Percentiles rank a stretch among this genome's conserved stretches.
phyloP scores from a whole-genome alignment of 2,797 vertebrate genomes.

The Labeo calbasu region DNA sequence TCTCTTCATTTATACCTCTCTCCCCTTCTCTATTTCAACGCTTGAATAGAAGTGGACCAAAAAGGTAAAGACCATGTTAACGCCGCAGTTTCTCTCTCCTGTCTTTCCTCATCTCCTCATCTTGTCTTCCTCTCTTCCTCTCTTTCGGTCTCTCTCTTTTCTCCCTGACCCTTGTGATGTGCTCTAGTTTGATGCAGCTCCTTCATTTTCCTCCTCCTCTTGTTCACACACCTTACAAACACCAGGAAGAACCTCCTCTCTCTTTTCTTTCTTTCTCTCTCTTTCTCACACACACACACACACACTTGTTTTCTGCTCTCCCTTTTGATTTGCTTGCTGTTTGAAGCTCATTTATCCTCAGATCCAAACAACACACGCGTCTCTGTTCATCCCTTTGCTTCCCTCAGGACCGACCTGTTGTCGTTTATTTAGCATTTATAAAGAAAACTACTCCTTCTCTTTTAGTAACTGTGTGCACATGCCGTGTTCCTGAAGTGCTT shows the following conservation, averaged over 20 bases:
- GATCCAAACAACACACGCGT: slow-evolving; percentile 52
- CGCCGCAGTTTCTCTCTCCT: slow-evolving; percentile 81
- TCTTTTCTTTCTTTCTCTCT: slow-evolving; percentile 39
- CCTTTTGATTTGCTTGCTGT: slow-evolving; percentile 59
- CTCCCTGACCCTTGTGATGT: slow-evolving; percentile 79
- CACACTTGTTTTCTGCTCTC: slow-evolving; percentile 57
- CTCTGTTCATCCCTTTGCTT: slow-evolving; percentile 71
- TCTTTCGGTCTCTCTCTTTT: slow-evolving; percentile 3
- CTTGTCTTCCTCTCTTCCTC: slow-evolving; percentile 21
- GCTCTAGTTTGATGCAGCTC: slow-evolving; percentile 82
- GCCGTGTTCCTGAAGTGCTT: slow-evolving; percentile 63
- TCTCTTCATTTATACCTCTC: slow-evolving; percentile 52
- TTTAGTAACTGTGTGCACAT: slow-evolving; percentile 81
- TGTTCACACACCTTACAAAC: slow-evolving; percentile 58
- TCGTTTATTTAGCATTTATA: slow-evolving; percentile 77
- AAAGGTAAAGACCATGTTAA: slow-evolving; percentile 92
- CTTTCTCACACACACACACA: slow-evolving; percentile 47
- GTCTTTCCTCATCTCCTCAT: slow-evolving; percentile 45
- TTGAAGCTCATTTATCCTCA: slow-evolving; percentile 52
- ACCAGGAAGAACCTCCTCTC: slow-evolving; percentile 9
- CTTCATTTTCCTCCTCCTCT: slow-evolving; percentile 59
- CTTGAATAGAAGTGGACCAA: slow-evolving; percentile 99
- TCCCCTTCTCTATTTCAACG: slow-evolving; percentile 82
- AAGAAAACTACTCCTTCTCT: slow-evolving; percentile 76
- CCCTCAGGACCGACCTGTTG: slow-evolving; percentile 75